phyloP scores from a whole-genome alignment of 2,113 vertebrate species.

The Pogonocichla stellata region DNA sequence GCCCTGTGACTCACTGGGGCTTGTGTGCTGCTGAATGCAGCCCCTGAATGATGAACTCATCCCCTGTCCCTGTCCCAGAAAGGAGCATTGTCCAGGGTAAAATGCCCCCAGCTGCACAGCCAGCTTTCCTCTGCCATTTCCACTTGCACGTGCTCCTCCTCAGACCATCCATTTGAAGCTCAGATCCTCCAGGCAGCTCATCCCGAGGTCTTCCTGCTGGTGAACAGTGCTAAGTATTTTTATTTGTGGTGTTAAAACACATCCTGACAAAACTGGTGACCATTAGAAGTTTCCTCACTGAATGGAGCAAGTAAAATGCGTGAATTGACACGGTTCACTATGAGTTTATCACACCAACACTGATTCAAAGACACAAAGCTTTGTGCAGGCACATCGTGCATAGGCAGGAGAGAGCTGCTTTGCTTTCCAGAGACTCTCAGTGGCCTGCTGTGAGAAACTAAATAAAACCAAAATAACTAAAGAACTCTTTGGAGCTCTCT shows the following conservation, averaged over 20 bases:
- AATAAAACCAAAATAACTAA: not conserved
- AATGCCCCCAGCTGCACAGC: slow-evolving; percentile 30
- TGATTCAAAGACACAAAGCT: not conserved
- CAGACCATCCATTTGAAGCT: not conserved
- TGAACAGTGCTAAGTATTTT: not conserved
- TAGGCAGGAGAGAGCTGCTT: not conserved
- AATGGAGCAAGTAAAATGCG: not conserved
- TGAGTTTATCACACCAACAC: not conserved
- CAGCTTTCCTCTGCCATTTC: not conserved
- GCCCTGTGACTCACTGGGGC: slow-evolving; percentile 37
- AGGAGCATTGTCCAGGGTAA: slow-evolving; percentile 26
- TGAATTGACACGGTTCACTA: not conserved
- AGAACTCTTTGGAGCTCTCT: not conserved
- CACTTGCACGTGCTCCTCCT: not conserved
- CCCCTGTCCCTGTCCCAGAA: slow-evolving; percentile 19
- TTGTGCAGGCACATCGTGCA: not conserved
- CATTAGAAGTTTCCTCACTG: not conserved
- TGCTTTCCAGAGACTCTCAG: not conserved
- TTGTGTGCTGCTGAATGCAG: slow-evolving; percentile 39
- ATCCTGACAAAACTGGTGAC: not conserved
- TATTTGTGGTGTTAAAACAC: not conserved
- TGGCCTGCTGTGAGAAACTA: not conserved
- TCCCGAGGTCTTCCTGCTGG: not conserved
- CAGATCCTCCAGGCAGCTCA: not conserved
- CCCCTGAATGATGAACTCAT: not conserved